Base-by-base conservation (phyloP, 1,140 invertebrate species). In the Drosophila navojoa region DNA sequence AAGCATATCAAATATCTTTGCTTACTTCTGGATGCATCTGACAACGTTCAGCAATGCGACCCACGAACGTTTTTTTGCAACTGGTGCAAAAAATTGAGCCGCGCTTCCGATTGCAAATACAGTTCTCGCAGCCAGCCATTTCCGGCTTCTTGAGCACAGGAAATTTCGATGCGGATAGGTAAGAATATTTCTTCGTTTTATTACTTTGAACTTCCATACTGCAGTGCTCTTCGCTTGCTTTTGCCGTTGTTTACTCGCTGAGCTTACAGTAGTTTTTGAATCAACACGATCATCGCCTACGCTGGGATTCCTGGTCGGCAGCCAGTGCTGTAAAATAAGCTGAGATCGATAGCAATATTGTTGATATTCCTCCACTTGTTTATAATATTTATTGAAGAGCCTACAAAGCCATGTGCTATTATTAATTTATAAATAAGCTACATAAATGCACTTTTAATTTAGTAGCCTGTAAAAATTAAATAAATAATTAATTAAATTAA, bases 91-190 rank as follows among this genome's bases (percentile, higher is more conserved):
- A 15, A 44, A 85, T 71, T 0, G 67, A 15, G 2, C 62, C 44
- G 1, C 77, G 74, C 13, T 68, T 77, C 0, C 81, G 77, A 2
- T 80, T 32, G 16, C 81, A 85, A 38, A 85, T 78, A 40, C 81
- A 85, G 10, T 5, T n/a, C 1, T 49, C 5, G 0, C 0, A 10
- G 16, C 11, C 16, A 16, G 4, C 13, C 3, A 32, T 29, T 10
- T 61, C 35, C 6, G 5, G 6, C 1, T 25, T 50, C 22, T 50
- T 35, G 29, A 25, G n/a, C 9, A 15, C 19, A 2, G 47, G 5
- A 22, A 58, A n/a, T 10, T 45, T 15, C 1, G 10, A 25, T 9
- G 2, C 2, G 13, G n/a, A n/a, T 5, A 35, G 27, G 62, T 63
- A 47, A 0, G 15, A 40, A 13, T 67, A n/a, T 27, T 68, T 60